A percentile compares a stretch with the other conserved stretches of the same genome.
phyloP scores from a whole-genome alignment of 1,140 invertebrate species.

The Drosophila elegans region DNA sequence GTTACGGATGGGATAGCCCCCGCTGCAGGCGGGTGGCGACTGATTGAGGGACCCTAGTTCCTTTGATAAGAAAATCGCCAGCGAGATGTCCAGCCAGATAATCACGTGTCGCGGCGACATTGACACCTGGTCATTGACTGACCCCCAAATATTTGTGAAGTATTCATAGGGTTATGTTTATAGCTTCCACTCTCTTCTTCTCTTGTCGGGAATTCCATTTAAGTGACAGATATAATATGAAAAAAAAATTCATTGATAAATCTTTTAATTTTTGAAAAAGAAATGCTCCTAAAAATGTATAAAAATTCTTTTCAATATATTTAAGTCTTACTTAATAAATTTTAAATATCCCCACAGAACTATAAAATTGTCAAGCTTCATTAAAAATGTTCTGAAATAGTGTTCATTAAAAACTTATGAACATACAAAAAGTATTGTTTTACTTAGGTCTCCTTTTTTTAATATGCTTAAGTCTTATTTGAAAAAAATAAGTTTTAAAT shows the following conservation, averaged over 20 bases:
- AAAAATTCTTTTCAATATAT: too few relatives aligned
- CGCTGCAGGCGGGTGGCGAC: constrained; percentile 14
- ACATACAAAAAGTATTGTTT: too few relatives aligned
- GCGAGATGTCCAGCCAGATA: constrained; percentile 26
- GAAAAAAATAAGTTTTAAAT: too few relatives aligned
- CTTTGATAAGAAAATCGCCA: constrained; percentile 40
- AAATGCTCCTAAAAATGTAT: too few relatives aligned
- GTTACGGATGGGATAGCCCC: constrained; percentile 4
- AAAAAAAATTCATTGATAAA: not conserved
- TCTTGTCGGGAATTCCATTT: not conserved
- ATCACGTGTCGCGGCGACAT: constrained; percentile 27
- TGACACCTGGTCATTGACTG: constrained; percentile 19
- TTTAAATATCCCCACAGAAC: too few relatives aligned
- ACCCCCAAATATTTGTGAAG: constrained; percentile 21
- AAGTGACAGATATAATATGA: not conserved
- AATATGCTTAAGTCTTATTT: too few relatives aligned
- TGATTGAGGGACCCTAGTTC: constrained; percentile 18
- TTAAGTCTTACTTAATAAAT: too few relatives aligned
- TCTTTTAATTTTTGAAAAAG: not conserved
- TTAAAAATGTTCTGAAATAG: too few relatives aligned
- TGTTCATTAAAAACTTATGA: too few relatives aligned
- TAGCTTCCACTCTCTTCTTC: not conserved
- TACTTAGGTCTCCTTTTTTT: too few relatives aligned
- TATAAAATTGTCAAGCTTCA: too few relatives aligned
- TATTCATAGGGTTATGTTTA: not conserved